These are phyloP conservation scores for Ovibos moschatus DNA, from an alignment of 2,113 vertebrate species.

Conservation along the genomic window DNA sequence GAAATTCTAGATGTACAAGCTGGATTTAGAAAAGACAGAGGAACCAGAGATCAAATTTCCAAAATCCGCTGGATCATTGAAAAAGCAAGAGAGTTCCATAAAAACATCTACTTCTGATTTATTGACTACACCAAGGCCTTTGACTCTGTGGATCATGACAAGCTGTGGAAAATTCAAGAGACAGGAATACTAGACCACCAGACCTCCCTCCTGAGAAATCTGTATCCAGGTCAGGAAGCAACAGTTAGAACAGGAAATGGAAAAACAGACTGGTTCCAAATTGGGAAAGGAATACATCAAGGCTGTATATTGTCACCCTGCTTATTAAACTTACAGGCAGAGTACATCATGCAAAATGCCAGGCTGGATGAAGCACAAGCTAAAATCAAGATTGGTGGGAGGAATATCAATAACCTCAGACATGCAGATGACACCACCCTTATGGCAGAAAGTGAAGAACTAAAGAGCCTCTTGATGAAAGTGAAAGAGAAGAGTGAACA, in stretches of 20 bases:
- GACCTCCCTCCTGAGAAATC: background rate
- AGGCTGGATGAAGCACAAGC: background rate
- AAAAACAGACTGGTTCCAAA: background rate
- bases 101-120: background rate
- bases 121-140: background rate
- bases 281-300: background rate
- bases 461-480: background rate
- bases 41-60: background rate
- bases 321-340: background rate
- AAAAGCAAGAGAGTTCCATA: background rate
- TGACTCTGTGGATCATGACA: background rate
- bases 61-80: rapidly evolving
- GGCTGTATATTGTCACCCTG: background rate
- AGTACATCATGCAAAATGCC: background rate
- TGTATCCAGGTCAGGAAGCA: background rate
- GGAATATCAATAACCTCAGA: background rate
- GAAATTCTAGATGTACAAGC: background rate
- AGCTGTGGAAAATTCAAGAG: background rate
- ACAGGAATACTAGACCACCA: background rate
- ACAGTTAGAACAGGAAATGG: background rate
- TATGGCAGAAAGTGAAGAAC: background rate
- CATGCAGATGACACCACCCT: background rate
- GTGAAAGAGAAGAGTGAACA: background rate
- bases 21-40: background rate
- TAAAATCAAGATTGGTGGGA: background rate